phyloP scores from a whole-genome alignment of 2,113 vertebrate species.

The Thunnus maccoyii region DNA sequence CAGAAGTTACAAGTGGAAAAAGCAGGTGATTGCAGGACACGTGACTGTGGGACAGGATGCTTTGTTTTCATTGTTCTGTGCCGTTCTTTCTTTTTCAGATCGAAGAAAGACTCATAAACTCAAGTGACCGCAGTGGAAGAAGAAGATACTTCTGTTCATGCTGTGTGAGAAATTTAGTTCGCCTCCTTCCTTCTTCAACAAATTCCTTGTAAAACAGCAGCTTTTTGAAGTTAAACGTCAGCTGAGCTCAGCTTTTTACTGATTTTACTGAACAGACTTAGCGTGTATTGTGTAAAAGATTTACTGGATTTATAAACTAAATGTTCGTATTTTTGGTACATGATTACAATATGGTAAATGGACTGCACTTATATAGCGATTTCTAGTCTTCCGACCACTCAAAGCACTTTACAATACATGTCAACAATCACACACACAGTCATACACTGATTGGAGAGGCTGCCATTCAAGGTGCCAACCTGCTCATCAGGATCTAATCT shows the following conservation, averaged over 20 bases:
- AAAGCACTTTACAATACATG: no score
- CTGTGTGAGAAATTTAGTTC: neutral
- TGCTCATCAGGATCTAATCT: no score
- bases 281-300: neutral
- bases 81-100: slow-evolving; percentile 56
- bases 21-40: slow-evolving; percentile 66
- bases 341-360: no score
- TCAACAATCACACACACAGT: no score
- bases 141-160: neutral
- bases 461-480: no score
- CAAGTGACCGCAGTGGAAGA: neutral
- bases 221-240: slow-evolving; percentile 5
- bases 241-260: slow-evolving; percentile 18
- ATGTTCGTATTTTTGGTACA: neutral
- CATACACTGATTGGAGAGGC: no score
- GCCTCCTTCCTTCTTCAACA: neutral
- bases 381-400: no score
- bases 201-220: slow-evolving; percentile 15
- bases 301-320: neutral
- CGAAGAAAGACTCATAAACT: slow-evolving; percentile 16
- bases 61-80: slow-evolving; percentile 41
- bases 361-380: no score
- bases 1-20: slow-evolving; percentile 65
- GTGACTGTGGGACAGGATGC: slow-evolving; percentile 49
- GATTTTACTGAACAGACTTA: neutral